Percentiles rank a stretch among this genome's conserved stretches.
Evolutionary conservation across 2,888 invertebrate species (phyloP).

Genomic region (Phalera bucephala): DNA sequence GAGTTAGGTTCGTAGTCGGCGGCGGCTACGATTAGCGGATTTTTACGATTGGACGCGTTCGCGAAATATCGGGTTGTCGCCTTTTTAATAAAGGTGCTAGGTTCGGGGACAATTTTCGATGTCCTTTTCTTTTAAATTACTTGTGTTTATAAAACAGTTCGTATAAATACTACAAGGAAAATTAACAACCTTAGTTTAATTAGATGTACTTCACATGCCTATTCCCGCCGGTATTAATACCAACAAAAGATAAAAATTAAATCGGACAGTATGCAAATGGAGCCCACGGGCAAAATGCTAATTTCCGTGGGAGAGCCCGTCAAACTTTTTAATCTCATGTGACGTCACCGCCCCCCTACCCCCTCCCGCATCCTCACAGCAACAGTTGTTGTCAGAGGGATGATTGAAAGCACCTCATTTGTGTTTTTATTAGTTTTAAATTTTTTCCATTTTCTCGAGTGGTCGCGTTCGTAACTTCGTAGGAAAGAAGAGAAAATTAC

Average conservation of each 20-base stretch:
- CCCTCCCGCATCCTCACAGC: slow-evolving; percentile 23
- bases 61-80: too few species aligned
- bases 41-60: too few species aligned
- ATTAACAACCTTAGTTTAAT: too few species aligned
- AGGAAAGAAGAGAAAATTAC: too few species aligned
- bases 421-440: slow-evolving; percentile 82
- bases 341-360: slow-evolving; percentile 55
- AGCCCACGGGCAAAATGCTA: slow-evolving; percentile 72
- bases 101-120: too few species aligned
- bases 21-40: too few species aligned
- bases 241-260: slow-evolving; percentile 58
- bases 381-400: slow-evolving; percentile 66
- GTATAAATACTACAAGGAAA: too few species aligned
- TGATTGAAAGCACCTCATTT: slow-evolving; percentile 81
- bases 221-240: slow-evolving; percentile 36
- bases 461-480: slow-evolving; percentile 36
- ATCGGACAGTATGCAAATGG: slow-evolving; percentile 70
- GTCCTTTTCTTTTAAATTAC: too few species aligned
- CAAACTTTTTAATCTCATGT: slow-evolving; percentile 83
- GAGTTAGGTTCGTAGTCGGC: too few species aligned
- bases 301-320: slow-evolving; percentile 79
- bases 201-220: slow-evolving; percentile 9
- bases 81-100: too few species aligned
- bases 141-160: too few species aligned
- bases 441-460: slow-evolving; percentile 74